Percentiles rank a stretch among this genome's conserved stretches.
These are phyloP conservation scores for Urophycis tenuis DNA, from an alignment of 2,797 vertebrate species.

Conservation along the genomic window DNA sequence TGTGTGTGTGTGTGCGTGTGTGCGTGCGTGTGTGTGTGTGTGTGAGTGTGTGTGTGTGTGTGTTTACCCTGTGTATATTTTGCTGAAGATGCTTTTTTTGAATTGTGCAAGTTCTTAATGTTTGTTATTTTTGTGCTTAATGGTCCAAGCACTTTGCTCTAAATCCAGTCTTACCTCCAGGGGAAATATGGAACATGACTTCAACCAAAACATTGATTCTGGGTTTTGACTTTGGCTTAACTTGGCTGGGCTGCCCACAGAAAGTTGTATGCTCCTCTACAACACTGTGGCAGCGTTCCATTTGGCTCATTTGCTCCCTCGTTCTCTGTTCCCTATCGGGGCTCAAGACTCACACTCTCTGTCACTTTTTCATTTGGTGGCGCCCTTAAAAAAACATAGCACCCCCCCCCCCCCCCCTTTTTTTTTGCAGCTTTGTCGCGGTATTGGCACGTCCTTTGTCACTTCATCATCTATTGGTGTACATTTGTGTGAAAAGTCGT, in stretches of 20 bases:
- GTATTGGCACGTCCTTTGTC: too few species aligned
- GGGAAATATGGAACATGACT: background rate
- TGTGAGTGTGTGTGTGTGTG: slow-evolving; percentile 1
- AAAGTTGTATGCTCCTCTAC: background rate
- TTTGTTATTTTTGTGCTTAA: slow-evolving; percentile 1
- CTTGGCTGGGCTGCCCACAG: background rate
- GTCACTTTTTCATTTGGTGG: too few species aligned
- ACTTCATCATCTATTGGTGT: too few species aligned
- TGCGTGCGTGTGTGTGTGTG: background rate
- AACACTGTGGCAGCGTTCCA: background rate
- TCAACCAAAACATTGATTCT: background rate
- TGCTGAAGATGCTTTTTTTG: background rate
- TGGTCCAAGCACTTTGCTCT: background rate
- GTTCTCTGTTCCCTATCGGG: background rate
- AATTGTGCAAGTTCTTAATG: background rate
- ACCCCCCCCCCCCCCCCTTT: too few species aligned
- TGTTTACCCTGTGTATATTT: background rate
- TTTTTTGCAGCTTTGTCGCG: too few species aligned
- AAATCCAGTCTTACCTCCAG: background rate
- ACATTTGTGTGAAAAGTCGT: too few species aligned
- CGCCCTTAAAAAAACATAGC: too few species aligned
- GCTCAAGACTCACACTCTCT: too few species aligned
- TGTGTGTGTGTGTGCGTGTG: slow-evolving; percentile 30
- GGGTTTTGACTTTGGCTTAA: background rate
- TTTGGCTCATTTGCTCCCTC: background rate